A percentile compares a stretch with the other conserved stretches of the same genome.
These are phyloP conservation scores for Rhagophthalmus giganteus DNA, from an alignment of 2,888 invertebrate genomes.

Conservation along the genomic window DNA sequence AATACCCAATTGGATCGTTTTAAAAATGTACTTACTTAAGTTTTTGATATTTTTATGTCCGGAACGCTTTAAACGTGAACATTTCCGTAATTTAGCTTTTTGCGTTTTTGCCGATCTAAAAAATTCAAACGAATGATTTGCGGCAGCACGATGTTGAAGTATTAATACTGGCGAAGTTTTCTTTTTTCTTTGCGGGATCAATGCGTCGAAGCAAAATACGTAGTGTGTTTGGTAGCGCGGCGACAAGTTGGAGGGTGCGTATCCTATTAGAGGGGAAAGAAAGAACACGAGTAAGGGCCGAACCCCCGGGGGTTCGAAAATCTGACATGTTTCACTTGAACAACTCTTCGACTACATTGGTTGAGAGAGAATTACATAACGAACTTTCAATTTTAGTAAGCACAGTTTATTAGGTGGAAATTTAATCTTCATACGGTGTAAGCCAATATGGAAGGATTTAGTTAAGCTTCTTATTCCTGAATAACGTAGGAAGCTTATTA, in stretches of 20 bases:
- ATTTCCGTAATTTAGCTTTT: neutral
- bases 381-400: conserved; percentile 21
- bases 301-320: conserved; percentile 35
- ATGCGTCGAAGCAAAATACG: conserved; percentile 3
- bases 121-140: neutral
- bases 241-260: conserved; percentile 14
- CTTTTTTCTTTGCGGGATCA: conserved; percentile 1
- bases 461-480: conserved; percentile 14
- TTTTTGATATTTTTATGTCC: too few species aligned
- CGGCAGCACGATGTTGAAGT: neutral
- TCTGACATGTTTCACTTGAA: conserved; percentile 38
- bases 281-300: conserved; percentile 19
- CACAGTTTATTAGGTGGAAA: conserved; percentile 21
- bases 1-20: neutral
- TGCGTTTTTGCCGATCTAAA: neutral
- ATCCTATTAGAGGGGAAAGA: conserved; percentile 24
- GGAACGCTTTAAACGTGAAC: neutral
- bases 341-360: conserved; percentile 24
- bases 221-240: neutral
- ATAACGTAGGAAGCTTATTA: conserved; percentile 7
- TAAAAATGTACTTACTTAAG: too few species aligned
- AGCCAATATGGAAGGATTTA: conserved; percentile 20
- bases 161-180: neutral
- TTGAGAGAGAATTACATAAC: conserved; percentile 22
- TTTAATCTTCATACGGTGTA: conserved; percentile 16